These are phyloP conservation scores for Atethmia centrago DNA, from an alignment of 2,888 invertebrate genomes.

Conservation along the genomic window DNA sequence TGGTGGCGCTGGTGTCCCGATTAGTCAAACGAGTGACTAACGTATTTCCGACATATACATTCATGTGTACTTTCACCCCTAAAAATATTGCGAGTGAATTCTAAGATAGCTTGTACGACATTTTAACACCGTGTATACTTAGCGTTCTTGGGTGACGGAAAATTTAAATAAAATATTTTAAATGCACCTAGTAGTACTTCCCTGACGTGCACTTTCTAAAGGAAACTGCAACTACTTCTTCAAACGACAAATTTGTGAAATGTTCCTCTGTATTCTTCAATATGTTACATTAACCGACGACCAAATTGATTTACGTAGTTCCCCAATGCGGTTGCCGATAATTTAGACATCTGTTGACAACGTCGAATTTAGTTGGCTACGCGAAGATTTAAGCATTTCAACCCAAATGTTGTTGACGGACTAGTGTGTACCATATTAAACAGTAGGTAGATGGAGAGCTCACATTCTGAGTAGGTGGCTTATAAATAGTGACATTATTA, in stretches of 20 bases:
- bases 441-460: background rate
- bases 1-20: too few relatives aligned
- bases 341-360: constrained; percentile 24
- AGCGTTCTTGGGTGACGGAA: background rate
- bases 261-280: background rate
- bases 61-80: background rate
- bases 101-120: background rate
- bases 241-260: background rate
- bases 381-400: background rate
- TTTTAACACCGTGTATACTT: background rate
- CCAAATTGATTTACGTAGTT: constrained; percentile 5
- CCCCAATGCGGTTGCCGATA: constrained; percentile 10
- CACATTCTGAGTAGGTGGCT: background rate
- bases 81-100: background rate
- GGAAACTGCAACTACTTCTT: background rate
- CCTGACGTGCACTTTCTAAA: background rate
- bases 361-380: background rate
- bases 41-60: too few relatives aligned
- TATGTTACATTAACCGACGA: background rate
- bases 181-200: background rate
- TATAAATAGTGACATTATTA: too few relatives aligned
- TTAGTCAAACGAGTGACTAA: too few relatives aligned
- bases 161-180: background rate
- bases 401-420: background rate
- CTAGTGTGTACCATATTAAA: background rate